Evolutionary conservation across 2,113 vertebrate genomes (phyloP), one percentile per base, ranked within the genome.

Genomic region (Ceyx margarethae): DNA sequence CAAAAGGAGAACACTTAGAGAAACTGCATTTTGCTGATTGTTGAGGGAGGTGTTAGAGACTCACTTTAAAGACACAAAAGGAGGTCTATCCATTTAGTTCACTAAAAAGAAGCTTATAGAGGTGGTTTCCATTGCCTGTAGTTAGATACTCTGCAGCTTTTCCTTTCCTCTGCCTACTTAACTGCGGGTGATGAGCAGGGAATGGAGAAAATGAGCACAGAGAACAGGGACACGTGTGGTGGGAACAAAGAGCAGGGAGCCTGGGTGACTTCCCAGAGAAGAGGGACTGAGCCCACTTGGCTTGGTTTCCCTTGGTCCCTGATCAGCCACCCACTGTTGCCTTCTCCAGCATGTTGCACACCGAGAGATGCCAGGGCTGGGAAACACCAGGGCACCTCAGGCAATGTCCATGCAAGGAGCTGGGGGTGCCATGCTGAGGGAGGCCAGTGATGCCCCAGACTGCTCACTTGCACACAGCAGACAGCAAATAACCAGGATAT

Each of bases 221-320:
- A 83, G 40, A 61, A 25, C 0, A 46, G 13, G 25, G 46, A 48
- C 37, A 61, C 2, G 0, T 7, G 45, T 1, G 0, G 14, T 16
- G 31, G 31, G 57, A 37, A 90, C 13, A 23, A 75, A 61, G 17
- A 87, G 26, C 56, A 69, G 61, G 31, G 43, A 58, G 45, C 28
- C 13, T 20, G 22, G 5, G 23, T 87, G 71, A 50, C 20, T 13
- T 54, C 33, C 53, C 66, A 65, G 26, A 57, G n/a, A 10, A 0
- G 2, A 73, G n/a, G 7, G 4, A 21, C 8, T 10, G 18, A 31
- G 19, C 9, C 46, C n/a, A 12, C 11, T 13, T 61, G 20, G 4
- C 45, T 67, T 51, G 2, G 3, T 90, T 90, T 93, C 35, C 22
- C 14, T 45, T 22, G 54, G 33, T 65, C 50, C 9, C 35, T 58